Conservation (phyloP, 2,113 vertebrate species). For the Coptodon bakossiorum region DNA sequence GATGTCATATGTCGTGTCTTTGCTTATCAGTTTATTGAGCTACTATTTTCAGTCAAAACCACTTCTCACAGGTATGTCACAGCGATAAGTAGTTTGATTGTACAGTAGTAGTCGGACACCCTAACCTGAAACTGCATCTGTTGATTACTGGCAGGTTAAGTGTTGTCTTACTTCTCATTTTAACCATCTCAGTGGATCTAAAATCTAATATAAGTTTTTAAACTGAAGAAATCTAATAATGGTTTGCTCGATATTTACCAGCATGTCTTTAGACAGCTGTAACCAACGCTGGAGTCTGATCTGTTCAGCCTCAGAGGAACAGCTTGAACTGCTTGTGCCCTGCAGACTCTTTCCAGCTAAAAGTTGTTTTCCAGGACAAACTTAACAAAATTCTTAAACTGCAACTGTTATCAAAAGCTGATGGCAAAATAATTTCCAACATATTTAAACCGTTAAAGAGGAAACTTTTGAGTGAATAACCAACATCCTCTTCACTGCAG, state of each 20-base stretch:
- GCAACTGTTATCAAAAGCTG: constrained; percentile 16
- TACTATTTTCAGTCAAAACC: neutral
- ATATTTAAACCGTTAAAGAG: constrained; percentile 35
- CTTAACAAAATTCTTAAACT: neutral
- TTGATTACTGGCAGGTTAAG: neutral
- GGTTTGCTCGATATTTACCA: neutral
- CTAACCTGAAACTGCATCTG: neutral
- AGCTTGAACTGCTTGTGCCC: neutral
- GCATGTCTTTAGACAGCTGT: neutral
- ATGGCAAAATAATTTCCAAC: constrained; percentile 25
- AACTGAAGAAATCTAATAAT: neutral
- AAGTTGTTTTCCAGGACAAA: neutral
- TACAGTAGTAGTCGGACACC: neutral
- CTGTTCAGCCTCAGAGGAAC: neutral
- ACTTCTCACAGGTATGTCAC: neutral
- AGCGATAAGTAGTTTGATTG: neutral
- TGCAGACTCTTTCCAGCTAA: neutral
- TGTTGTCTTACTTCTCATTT: neutral
- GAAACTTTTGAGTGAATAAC: constrained; percentile 43
- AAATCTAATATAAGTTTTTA: neutral
- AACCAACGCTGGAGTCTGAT: neutral
- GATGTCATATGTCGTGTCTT: neutral
- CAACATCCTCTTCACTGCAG: constrained; percentile 37
- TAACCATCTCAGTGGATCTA: neutral
- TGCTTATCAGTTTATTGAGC: neutral